Conservation (phyloP, 1,140 invertebrate species). For the Penaeus vannamei region DNA sequence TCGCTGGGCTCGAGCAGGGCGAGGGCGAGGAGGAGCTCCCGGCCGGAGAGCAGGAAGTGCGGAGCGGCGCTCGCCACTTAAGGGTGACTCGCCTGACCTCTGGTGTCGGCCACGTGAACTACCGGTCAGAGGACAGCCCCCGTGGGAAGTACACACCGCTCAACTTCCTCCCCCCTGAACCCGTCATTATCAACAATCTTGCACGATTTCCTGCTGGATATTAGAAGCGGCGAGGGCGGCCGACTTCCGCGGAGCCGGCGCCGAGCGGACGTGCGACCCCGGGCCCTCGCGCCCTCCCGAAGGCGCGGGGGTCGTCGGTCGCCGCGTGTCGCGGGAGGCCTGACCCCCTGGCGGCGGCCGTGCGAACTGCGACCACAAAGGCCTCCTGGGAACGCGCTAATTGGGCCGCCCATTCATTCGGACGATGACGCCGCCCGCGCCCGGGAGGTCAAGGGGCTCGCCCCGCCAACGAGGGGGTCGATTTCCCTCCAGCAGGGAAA, state of each 20-base stretch:
- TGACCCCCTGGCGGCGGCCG: slow-evolving; percentile 5
- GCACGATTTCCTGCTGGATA: slow-evolving; percentile 2
- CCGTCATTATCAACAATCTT: slow-evolving; percentile 31
- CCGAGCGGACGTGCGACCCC: background rate
- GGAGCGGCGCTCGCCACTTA: slow-evolving; percentile 11
- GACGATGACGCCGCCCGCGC: background rate
- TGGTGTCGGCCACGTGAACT: slow-evolving; percentile 25
- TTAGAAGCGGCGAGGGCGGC: background rate
- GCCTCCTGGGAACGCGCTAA: background rate
- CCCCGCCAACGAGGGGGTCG: too few species aligned
- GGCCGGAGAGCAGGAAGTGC: slow-evolving; percentile 7
- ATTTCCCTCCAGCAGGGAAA: too few species aligned
- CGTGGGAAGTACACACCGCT: slow-evolving; percentile 18
- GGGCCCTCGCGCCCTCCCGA: background rate
- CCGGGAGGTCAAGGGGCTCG: background rate
- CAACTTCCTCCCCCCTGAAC: slow-evolving; percentile 7
- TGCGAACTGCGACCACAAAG: background rate
- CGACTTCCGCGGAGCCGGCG: background rate
- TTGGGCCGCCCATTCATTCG: slow-evolving; percentile 15
- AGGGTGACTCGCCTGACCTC: background rate
- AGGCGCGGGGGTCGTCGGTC: background rate
- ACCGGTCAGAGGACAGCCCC: slow-evolving; percentile 23
- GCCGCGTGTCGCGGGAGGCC: background rate
- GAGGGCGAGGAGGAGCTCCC: too few species aligned
- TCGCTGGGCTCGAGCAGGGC: background rate